Percentiles rank a stretch among this genome's conserved stretches.
Evolutionary conservation across 2,113 vertebrate genomes (phyloP).

Genomic region (Pseudorasbora parva): DNA sequence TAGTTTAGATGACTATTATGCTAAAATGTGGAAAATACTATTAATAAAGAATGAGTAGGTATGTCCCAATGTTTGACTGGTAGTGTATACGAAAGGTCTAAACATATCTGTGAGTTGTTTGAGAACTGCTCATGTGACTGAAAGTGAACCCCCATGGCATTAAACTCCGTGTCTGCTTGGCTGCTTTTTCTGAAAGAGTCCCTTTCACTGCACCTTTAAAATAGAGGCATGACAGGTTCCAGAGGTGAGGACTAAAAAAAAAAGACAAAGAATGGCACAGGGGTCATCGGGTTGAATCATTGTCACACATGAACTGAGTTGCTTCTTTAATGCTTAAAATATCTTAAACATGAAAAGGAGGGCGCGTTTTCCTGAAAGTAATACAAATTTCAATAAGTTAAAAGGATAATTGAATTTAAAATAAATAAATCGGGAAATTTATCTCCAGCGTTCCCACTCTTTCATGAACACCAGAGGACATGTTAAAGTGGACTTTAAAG

Average conservation of each 20-base stretch:
- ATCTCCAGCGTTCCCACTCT: too few species aligned
- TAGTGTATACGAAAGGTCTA: slow-evolving; percentile 1
- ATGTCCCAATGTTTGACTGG: not conserved
- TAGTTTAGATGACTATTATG: not conserved
- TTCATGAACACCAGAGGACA: too few species aligned
- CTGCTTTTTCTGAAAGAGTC: not conserved
- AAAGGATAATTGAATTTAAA: not conserved
- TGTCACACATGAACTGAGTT: not conserved
- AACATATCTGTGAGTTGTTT: slow-evolving; percentile 44
- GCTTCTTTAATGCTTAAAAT: slow-evolving; percentile 8
- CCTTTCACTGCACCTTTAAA: not conserved
- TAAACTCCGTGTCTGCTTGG: slow-evolving; percentile 38
- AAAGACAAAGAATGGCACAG: slow-evolving; percentile 5
- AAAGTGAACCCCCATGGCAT: not conserved
- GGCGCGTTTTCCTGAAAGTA: not conserved
- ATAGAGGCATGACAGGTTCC: slow-evolving; percentile 9
- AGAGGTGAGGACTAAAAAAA: not conserved
- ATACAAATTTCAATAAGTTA: not conserved
- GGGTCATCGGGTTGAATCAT: slow-evolving; percentile 22
- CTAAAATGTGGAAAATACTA: not conserved
- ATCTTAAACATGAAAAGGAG: not conserved
- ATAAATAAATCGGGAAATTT: not conserved
- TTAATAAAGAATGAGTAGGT: not conserved
- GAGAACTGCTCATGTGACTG: slow-evolving; percentile 32
- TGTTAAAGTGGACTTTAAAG: too few species aligned